These are phyloP conservation scores for Julus scanicus DNA, from an alignment of 2,888 invertebrate genomes.

Conservation along the genomic window DNA sequence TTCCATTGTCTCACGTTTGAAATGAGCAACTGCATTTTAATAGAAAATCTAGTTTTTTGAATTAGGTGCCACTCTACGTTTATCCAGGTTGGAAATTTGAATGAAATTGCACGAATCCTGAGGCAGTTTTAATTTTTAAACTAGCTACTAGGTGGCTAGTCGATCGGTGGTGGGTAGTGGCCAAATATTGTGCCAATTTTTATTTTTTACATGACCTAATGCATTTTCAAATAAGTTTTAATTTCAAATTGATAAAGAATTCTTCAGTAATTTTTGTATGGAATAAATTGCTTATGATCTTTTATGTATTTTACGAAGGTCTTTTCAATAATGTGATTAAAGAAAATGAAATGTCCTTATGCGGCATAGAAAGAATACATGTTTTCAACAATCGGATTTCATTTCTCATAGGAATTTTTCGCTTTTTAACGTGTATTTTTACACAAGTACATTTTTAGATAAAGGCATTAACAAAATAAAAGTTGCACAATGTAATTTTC, in stretches of 20 bases:
- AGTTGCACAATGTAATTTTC: conserved; percentile 15
- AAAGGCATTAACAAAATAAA: conserved; percentile 14
- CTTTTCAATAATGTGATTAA: neutral
- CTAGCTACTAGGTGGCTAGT: too few species aligned
- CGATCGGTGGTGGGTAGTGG: too few species aligned
- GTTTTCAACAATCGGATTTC: conserved; percentile 2
- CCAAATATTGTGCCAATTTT: too few species aligned
- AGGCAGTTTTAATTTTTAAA: too few species aligned
- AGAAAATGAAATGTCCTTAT: neutral
- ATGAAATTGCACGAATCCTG: too few species aligned
- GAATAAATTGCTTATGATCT: neutral
- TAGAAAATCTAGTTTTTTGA: too few species aligned
- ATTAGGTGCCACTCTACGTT: too few species aligned
- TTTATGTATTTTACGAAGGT: neutral
- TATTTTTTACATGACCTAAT: neutral
- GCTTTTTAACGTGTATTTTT: neutral
- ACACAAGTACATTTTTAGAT: neutral
- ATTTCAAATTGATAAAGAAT: neutral
- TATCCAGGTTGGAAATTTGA: too few species aligned
- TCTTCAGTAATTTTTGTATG: neutral
- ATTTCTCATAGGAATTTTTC: conserved; percentile 5
- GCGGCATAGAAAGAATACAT: neutral
- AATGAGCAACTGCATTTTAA: too few species aligned
- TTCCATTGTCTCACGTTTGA: too few species aligned
- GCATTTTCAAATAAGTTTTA: neutral